phyloP scores from a whole-genome alignment of 1,140 invertebrate genomes.

The Heliconius congener region DNA sequence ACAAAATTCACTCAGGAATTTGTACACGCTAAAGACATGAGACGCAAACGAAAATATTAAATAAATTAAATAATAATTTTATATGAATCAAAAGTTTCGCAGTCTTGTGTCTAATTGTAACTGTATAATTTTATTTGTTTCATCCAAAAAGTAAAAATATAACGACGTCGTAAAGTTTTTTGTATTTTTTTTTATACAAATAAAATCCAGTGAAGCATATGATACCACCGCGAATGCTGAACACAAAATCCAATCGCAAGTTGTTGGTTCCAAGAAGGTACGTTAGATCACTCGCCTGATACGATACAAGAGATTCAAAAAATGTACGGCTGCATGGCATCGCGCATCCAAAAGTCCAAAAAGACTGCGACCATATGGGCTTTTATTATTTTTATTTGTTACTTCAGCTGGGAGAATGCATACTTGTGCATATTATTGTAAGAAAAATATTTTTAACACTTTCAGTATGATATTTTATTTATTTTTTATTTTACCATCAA shows the following conservation, averaged over 20 bases:
- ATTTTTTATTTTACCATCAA: too few relatives aligned
- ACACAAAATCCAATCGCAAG: conserved; percentile 40
- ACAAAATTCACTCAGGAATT: background rate
- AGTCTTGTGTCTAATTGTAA: background rate
- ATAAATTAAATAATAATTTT: background rate
- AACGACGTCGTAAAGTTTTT: conserved; percentile 1
- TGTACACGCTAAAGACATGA: background rate
- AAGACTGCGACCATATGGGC: conserved; percentile 5
- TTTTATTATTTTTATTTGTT: conserved; percentile 27
- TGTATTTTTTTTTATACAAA: conserved; percentile 23
- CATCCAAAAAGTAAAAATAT: background rate
- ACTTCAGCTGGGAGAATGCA: background rate
- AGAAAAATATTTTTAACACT: background rate
- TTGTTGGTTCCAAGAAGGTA: conserved; percentile 51
- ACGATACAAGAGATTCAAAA: conserved; percentile 45
- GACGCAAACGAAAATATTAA: background rate
- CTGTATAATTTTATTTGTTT: background rate
- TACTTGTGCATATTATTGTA: background rate
- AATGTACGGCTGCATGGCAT: conserved; percentile 31
- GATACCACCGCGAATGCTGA: conserved; percentile 32
- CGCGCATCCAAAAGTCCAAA: conserved; percentile 38
- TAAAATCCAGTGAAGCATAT: conserved; percentile 35
- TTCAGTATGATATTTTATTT: too few relatives aligned
- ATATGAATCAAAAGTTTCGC: background rate
- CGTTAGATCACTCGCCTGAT: conserved; percentile 52